A percentile compares a stretch with the other conserved stretches of the same genome.
These are phyloP conservation scores for Chesias legatella DNA, from an alignment of 2,888 invertebrate genomes.

Conservation along the genomic window DNA sequence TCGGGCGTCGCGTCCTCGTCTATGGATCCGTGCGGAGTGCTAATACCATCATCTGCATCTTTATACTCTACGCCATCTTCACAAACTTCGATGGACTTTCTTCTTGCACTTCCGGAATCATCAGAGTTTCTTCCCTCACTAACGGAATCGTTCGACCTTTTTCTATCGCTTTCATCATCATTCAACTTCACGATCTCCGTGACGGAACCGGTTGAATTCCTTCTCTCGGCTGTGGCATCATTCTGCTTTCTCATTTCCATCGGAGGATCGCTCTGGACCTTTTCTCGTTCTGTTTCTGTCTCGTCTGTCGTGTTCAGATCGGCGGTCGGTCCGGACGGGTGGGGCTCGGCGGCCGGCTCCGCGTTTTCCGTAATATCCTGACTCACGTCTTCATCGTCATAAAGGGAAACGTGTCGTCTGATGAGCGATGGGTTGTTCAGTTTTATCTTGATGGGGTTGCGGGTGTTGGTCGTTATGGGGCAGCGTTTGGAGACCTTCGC, in stretches of 20 bases:
- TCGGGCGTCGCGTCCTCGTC: conserved; percentile 8
- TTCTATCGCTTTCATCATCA: background rate
- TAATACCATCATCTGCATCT: background rate
- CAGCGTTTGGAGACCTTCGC: conserved; percentile 63
- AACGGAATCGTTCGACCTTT: background rate
- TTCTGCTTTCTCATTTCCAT: too few species aligned
- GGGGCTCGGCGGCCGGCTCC: conserved; percentile 7
- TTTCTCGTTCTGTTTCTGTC: conserved; percentile 5
- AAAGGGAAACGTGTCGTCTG: conserved; percentile 72
- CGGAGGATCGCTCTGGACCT: background rate
- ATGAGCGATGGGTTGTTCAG: conserved; percentile 71
- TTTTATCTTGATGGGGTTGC: conserved; percentile 69
- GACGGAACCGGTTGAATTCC: background rate
- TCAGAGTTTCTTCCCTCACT: background rate
- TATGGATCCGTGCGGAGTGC: background rate
- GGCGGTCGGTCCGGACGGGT: background rate
- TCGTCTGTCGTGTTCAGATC: background rate
- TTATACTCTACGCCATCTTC: background rate
- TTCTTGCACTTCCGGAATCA: background rate
- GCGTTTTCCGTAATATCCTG: background rate
- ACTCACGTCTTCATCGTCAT: conserved; percentile 74
- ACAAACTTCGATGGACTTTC: too few species aligned
- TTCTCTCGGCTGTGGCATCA: too few species aligned
- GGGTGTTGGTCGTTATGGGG: conserved; percentile 59
- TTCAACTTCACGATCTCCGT: background rate